A percentile compares a stretch with the other conserved stretches of the same genome.
Conservation (phyloP, 2,888 invertebrate species). For the Drosophila siamana region DNA sequence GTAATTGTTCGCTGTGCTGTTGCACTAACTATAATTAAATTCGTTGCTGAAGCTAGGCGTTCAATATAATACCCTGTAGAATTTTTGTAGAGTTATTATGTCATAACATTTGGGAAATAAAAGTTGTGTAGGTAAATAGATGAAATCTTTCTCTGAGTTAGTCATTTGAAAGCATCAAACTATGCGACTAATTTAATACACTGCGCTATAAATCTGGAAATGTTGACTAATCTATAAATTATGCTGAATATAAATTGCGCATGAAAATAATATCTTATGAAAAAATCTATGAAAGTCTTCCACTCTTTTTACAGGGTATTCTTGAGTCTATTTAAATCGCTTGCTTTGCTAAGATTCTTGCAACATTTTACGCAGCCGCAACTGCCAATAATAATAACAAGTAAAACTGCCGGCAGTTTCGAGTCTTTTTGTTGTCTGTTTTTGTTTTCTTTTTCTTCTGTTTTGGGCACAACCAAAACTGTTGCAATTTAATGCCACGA, state of each 20-base stretch:
- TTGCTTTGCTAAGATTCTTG: slow-evolving; percentile 56
- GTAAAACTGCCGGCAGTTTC: slow-evolving; percentile 38
- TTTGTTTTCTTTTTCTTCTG: slow-evolving; percentile 11
- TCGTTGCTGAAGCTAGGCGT: background rate
- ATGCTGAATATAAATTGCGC: no score
- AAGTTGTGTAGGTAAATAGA: no score
- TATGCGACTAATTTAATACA: no score
- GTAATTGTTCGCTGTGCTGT: slow-evolving; percentile 23
- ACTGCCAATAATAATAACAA: slow-evolving; percentile 46
- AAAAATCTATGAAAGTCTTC: no score
- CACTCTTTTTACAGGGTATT: slow-evolving; percentile 10
- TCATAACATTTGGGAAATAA: no score
- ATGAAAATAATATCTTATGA: background rate
- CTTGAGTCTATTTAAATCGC: slow-evolving; percentile 1
- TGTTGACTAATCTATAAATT: no score
- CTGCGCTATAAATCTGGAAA: no score
- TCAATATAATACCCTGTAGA: slow-evolving; percentile 25
- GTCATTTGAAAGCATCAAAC: no score
- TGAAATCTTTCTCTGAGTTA: no score
- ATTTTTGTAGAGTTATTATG: background rate
- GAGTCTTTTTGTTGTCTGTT: slow-evolving; percentile 12
- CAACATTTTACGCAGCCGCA: slow-evolving; percentile 59
- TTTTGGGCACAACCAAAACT: slow-evolving; percentile 52
- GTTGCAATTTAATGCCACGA: slow-evolving; percentile 69
- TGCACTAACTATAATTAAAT: slow-evolving; percentile 24